Evolutionary conservation across 1,140 invertebrate genomes (phyloP).

Genomic region (Neomicropteryx cornuta): DNA sequence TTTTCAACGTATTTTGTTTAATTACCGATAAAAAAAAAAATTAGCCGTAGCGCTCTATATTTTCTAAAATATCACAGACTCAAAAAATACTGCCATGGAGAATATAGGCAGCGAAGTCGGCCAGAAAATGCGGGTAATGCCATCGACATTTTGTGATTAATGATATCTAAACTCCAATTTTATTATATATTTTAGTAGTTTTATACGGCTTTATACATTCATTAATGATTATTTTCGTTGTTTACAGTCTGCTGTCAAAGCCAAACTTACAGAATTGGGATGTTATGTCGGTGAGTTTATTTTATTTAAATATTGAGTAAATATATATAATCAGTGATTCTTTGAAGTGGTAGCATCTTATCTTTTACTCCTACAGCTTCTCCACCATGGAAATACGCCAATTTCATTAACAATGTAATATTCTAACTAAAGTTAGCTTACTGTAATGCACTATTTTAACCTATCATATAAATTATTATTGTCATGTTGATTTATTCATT

Average conservation of each 20-base stretch:
- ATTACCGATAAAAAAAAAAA: no score
- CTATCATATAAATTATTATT: no score
- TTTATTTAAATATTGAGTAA: constrained; percentile 4
- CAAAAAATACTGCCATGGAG: no score
- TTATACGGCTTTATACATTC: constrained; percentile 4
- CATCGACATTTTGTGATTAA: background rate
- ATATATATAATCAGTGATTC: constrained; percentile 3
- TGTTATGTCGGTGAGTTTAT: constrained; percentile 64
- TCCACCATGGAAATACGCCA: background rate
- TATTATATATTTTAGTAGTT: constrained; percentile 14
- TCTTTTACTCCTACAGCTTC: constrained; percentile 5
- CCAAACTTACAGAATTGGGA: constrained; percentile 85
- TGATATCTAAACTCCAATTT: constrained; percentile 8
- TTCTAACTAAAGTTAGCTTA: constrained; percentile 8
- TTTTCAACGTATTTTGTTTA: no score
- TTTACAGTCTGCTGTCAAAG: constrained; percentile 82
- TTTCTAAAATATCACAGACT: no score
- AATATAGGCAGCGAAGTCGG: constrained; percentile 49
- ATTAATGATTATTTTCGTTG: constrained; percentile 20
- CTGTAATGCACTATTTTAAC: constrained; percentile 2
- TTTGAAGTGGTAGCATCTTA: constrained; percentile 1
- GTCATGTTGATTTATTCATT: no score
- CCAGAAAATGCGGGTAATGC: constrained; percentile 54
- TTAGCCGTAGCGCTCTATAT: no score
- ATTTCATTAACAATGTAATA: constrained; percentile 4